Conservation (phyloP, 2,113 vertebrate genomes). For the Tragulus kanchil region DNA sequence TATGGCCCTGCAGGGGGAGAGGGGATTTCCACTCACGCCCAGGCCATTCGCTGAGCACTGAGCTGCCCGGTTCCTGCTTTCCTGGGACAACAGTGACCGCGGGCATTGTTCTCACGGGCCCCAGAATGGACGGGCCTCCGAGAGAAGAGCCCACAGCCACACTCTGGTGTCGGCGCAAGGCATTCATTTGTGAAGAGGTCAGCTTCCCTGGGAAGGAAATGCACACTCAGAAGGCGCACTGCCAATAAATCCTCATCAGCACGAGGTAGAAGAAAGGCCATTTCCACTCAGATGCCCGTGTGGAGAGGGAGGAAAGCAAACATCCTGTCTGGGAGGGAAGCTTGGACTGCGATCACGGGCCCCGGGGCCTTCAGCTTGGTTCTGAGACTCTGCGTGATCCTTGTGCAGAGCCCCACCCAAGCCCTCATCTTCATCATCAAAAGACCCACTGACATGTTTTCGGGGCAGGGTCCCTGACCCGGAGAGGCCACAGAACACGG, state of each 20-base stretch:
- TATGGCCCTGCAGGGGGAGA: rapidly evolving
- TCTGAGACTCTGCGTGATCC: background rate
- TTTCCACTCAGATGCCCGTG: conserved; percentile 43
- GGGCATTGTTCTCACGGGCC: conserved; percentile 2
- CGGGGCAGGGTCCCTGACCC: background rate
- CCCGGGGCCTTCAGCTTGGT: background rate
- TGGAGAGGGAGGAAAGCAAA: conserved; percentile 37
- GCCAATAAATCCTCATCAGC: conserved; percentile 32
- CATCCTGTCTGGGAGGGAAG: background rate
- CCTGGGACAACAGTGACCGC: background rate
- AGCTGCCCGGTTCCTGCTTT: background rate
- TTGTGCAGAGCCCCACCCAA: background rate
- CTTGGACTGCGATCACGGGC: background rate
- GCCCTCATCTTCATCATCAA: background rate
- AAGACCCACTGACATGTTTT: background rate
- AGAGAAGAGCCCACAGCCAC: background rate
- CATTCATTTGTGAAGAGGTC: conserved; percentile 24
- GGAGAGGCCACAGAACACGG: background rate
- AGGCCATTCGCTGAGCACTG: background rate
- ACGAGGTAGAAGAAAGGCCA: background rate
- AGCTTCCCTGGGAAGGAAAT: conserved; percentile 65
- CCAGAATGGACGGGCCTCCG: background rate
- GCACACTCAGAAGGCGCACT: conserved; percentile 56
- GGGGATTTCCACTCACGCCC: background rate
- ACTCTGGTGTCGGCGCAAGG: background rate